Evolutionary conservation across 2,888 invertebrate species (phyloP), one percentile per base, ranked within the genome.

Genomic region (Brenthis daphne): DNA sequence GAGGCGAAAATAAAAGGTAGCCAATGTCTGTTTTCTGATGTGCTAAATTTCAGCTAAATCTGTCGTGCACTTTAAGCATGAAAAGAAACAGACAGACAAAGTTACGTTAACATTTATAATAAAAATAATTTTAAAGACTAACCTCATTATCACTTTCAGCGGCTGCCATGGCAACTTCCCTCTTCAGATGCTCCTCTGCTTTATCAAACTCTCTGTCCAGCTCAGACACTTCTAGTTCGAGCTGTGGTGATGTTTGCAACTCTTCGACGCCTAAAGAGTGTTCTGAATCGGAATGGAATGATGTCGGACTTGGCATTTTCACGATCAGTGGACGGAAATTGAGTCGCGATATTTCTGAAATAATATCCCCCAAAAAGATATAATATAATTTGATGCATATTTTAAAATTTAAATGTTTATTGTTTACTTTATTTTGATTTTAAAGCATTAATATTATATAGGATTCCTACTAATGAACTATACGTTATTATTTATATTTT

Each of bases 101-200:
- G 37, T 37, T 37, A 37, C 8, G 37, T 43, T 13, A 2, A 50
- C 2, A n/a, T 2, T 0, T 1, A 1, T 24, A 58, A 48, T 8
- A 24, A 8, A n/a, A 24, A 47, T 20, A n/a, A 82, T 86, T 85
- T 86, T 85, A 85, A 43, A 43, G 37, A 11, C 90, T 87, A 75
- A 93, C 93, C 84, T 92, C 92, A 53, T 82, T 86, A 73, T 93
- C 93, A 67, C 90, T 92, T 73, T 93, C 93, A 65, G 89, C 90
- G 1, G 86, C 85, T 24, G 93, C 93, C 67, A 93, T 85, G 47
- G 89, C 84, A 3, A 87, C 85, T 37, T 83, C 88, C 69, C 81
- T 84, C 6, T 88, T 83, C 70, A 92, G 77, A 54, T 87, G 89
- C 48, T 84, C 84, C 71, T 91, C 90, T 64, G 86, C 90, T 57